Base-by-base conservation (phyloP, 2,888 invertebrate genomes). In the Mechanitis messenoides region DNA sequence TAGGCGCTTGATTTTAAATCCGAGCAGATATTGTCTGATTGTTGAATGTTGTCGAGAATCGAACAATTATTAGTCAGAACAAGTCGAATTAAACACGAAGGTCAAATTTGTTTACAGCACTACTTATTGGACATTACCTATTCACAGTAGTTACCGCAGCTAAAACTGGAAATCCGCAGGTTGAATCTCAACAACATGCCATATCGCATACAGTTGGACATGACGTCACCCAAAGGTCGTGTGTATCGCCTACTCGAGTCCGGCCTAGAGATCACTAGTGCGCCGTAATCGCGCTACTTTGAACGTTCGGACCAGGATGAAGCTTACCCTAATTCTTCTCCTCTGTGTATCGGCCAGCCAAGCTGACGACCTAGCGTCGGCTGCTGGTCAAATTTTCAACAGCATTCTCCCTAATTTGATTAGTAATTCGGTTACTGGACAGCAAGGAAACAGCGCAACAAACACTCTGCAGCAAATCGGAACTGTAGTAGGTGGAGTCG, bases 181-280 rank as follows among this genome's bases (percentile, higher is more conserved):
- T 75, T 75, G 81, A 85, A 83, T 86, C 78, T 79, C 71, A 84
- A 84, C 77, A 80, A 79, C 80, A 79, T 73, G 70, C 74, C 74
- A 73, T 82, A 83, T 81, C 74, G 47, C 28, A 72, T 60, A 68
- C 72, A 74, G 67, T 72, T 74, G 75, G 68, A 69, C 74, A 74
- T 90, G 87, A 89, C 89, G 87, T 90, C 85, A 89, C 61, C 78
- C 77, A 80, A 77, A 89, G 88, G 89, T 89, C 88, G 81, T 64
- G 66, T 73, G 79, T 83, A 82, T 84, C 84, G 80, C 75, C 70
- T 68, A 70, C 63, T 69, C 74, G 69, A 67, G 70, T 72, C 79
- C 74, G 71, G 75, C 79, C 72, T 80, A 75, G 75, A 80, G 83
- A 83, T 85, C 87, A 87, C 83, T 85, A 87, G 87, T 87, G 83